Conservation (phyloP, 2,888 invertebrate genomes). For the Chloromyia formosa region DNA sequence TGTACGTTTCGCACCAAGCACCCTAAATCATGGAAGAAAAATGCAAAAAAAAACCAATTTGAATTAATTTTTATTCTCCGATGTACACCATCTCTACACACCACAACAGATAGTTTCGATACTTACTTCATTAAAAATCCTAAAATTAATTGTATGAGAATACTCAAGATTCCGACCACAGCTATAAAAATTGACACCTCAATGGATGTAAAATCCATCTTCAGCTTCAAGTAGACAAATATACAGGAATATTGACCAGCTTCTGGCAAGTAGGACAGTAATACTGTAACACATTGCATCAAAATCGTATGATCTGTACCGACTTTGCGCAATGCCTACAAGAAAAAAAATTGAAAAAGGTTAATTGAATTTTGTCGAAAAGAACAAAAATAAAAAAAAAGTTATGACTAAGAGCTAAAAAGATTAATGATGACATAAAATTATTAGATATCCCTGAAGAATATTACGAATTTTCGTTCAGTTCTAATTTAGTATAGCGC, state of each 20-base stretch:
- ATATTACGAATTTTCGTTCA: too few species aligned
- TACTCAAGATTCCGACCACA: constrained; percentile 94
- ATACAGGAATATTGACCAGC: constrained; percentile 99
- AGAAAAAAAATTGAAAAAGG: constrained; percentile 1
- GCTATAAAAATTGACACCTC: constrained; percentile 98
- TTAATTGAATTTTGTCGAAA: neutral
- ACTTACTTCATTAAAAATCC: constrained; percentile 78
- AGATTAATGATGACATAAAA: too few species aligned
- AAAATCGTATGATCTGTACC: constrained; percentile 95
- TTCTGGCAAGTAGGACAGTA: constrained; percentile 97
- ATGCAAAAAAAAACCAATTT: neutral
- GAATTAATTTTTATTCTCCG: neutral
- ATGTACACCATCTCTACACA: too few species aligned
- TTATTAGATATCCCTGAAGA: too few species aligned
- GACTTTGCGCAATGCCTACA: constrained; percentile 84
- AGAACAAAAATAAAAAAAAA: too few species aligned
- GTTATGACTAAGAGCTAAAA: too few species aligned
- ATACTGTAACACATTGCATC: constrained; percentile 96
- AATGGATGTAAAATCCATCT: constrained; percentile 94
- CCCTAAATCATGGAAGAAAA: constrained; percentile 62
- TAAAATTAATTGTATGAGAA: constrained; percentile 90
- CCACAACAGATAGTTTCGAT: too few species aligned
- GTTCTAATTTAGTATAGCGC: too few species aligned
- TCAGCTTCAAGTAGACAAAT: constrained; percentile 97
- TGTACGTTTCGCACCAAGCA: constrained; percentile 93